phyloP scores from a whole-genome alignment of 2,113 vertebrate genomes.

The Ochotona princeps region DNA sequence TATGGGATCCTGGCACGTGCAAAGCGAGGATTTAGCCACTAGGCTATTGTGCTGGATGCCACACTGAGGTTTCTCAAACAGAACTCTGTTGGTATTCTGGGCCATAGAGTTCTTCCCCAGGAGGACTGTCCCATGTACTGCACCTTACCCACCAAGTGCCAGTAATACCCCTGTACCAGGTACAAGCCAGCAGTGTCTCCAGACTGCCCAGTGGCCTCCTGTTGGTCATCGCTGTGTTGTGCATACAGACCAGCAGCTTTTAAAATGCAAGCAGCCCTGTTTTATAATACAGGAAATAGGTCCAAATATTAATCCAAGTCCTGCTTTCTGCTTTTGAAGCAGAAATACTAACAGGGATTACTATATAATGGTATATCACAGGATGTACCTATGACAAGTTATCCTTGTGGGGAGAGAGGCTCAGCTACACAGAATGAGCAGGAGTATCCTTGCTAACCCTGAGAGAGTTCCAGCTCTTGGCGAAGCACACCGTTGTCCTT shows the following conservation, averaged over 20 bases:
- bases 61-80: background rate
- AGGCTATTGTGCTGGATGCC: too few species aligned
- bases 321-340: conserved; percentile 11
- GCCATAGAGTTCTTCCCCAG: background rate
- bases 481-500: background rate
- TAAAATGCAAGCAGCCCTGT: background rate
- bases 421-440: background rate
- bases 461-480: background rate
- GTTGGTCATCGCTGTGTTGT: background rate
- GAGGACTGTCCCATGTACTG: background rate
- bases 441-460: background rate
- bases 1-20: too few species aligned
- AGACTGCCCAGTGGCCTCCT: background rate
- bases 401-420: background rate
- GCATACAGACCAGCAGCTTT: background rate
- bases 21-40: too few species aligned
- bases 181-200: background rate
- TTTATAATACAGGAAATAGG: conserved; percentile 14
- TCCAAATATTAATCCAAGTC: conserved; percentile 23
- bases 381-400: background rate
- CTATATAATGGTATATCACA: background rate
- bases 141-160: background rate
- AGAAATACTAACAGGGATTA: background rate
- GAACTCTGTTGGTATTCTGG: background rate
- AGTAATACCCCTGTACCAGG: background rate